Evolutionary conservation across 2,113 vertebrate genomes (phyloP), one percentile per base, ranked within the genome.

Genomic region (Anarrhichthys ocellatus): DNA sequence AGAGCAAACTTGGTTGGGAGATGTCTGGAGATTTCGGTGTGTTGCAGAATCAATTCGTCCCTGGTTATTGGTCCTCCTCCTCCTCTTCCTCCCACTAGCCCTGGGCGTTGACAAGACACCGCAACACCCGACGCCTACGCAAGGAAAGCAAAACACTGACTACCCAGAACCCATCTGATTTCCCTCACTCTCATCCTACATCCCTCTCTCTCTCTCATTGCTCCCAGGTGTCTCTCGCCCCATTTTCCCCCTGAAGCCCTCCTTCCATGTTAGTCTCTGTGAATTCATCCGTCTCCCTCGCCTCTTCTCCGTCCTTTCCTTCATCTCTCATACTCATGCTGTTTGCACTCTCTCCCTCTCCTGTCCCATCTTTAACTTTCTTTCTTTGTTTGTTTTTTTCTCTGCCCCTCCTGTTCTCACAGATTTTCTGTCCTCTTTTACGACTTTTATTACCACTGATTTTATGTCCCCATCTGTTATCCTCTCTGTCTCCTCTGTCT

Each of bases 41-140:
- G 87, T 76, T 88, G 73, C 73, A 81, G 81, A 88, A 91, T 91
- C 83, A 84, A 90, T 91, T 81, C 2, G 13, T 81, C 83, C 58
- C 69, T 63, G 70, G 83, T 85, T 85, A 78, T 85, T 78, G 32
- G 6, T 70, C 36, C 46, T 81, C 61, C 72, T 87, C 64, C n/a
- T 71, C 61, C 77, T 87, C 64, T 54, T 61, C 68, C 56, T 81
- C 80, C 73, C 46, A 38, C 34, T 56, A 9, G 83, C 92, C 80
- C 40, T 9, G 2, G 74, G 77, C 75, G 0, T 73, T 62, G 71
- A 81, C 76, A 18, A 91, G 87, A 88, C 63, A 76, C 79, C 10
- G 29, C 66, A 83, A 73, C 86, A 78, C 70, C 77, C 67, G 1
- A 87, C 87, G 65, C 88, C 88, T 50, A 86, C 88, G 42, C 87